Percentiles rank a stretch among this genome's conserved stretches.
Conservation (phyloP, 2,888 invertebrate species). For the Salticus scenicus region DNA sequence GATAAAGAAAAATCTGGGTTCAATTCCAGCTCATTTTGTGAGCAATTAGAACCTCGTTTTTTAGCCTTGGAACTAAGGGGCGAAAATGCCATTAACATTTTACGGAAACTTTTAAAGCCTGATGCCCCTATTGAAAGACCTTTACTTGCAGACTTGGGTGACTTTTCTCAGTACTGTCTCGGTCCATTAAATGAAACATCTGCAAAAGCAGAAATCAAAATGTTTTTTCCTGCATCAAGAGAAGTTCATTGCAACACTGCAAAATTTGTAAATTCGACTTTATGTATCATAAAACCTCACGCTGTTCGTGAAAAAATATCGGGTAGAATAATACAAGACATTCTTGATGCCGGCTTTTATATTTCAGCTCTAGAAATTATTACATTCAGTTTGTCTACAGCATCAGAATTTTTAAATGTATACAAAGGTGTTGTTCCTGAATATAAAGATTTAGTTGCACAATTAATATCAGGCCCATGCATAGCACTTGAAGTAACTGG, state of each 20-base stretch:
- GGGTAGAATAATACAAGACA: conserved; percentile 84
- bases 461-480: conserved; percentile 89
- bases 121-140: conserved; percentile 36
- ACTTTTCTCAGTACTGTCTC: conserved; percentile 28
- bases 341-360: conserved; percentile 85
- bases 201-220: conserved; percentile 75
- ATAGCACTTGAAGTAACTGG: conserved; percentile 87
- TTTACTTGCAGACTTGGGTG: conserved; percentile 19
- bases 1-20: conserved; percentile 47
- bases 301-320: conserved; percentile 84
- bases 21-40: conserved; percentile 25
- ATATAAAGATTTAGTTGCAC: conserved; percentile 86
- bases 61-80: conserved; percentile 85
- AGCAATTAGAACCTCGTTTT: conserved; percentile 52
- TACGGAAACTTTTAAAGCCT: conserved; percentile 80
- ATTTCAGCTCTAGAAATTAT: conserved; percentile 86
- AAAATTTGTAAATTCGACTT: conserved; percentile 75
- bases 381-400: conserved; percentile 84
- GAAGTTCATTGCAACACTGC: conserved; percentile 75
- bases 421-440: conserved; percentile 85
- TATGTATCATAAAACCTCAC: conserved; percentile 92
- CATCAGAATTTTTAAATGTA: conserved; percentile 93
- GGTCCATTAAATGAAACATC: conserved; percentile 22
- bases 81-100: conserved; percentile 81
- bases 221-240: conserved; percentile 77